Percentiles rank a stretch among this genome's conserved stretches.
Evolutionary conservation across 35 echinoderm and acorn worm species (phyloP).

Genomic region (Ptychodera flava): DNA sequence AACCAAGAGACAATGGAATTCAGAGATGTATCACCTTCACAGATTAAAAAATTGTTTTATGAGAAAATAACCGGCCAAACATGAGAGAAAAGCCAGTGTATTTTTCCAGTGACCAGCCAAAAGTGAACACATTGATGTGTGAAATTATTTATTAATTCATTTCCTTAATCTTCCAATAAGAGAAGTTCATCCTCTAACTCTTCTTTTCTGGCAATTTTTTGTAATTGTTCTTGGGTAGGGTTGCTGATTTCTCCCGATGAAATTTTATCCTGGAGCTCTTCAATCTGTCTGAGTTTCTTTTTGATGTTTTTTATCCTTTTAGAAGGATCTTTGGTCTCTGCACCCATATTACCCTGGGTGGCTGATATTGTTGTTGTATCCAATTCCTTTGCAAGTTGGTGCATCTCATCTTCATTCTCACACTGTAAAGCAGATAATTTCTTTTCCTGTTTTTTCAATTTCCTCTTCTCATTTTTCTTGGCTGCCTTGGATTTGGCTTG

Average conservation of each 20-base stretch:
- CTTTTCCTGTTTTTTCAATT: conserved; percentile 87
- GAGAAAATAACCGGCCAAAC: no score
- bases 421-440: background rate
- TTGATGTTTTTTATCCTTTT: conserved; percentile 83
- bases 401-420: background rate
- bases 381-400: background rate
- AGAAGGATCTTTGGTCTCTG: conserved; percentile 23
- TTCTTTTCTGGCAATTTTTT: conserved; percentile 52
- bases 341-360: background rate
- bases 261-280: conserved; percentile 82
- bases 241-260: conserved; percentile 50
- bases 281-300: conserved; percentile 92
- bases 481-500: conserved; percentile 69
- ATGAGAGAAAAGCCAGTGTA: no score
- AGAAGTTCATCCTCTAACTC: conserved; percentile 56
- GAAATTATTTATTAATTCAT: no score
- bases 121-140: no score
- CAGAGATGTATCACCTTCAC: no score
- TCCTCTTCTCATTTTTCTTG: conserved; percentile 97
- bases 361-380: background rate
- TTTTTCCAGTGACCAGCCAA: no score
- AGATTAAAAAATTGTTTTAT: no score
- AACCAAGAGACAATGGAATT: no score
- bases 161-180: conserved; percentile 20
- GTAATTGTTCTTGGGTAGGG: conserved; percentile 70